Percentiles rank a stretch among this genome's conserved stretches.
These are phyloP conservation scores for Dermolepida albohirtum DNA, from an alignment of 2,888 invertebrate genomes.

Conservation along the genomic window DNA sequence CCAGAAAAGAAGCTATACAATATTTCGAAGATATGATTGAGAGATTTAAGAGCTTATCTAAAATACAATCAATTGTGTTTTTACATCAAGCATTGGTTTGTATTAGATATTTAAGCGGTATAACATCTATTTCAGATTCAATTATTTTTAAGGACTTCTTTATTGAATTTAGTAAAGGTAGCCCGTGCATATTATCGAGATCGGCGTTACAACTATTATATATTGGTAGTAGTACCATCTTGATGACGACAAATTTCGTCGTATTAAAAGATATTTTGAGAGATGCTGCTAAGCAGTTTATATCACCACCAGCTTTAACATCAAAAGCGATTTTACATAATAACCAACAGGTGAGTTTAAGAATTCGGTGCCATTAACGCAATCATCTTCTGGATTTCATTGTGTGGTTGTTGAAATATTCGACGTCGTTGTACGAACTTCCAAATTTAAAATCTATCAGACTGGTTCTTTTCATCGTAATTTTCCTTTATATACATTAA, in stretches of 20 bases:
- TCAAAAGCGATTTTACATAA: conserved; percentile 76
- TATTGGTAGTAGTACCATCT: conserved; percentile 65
- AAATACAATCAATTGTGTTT: conserved; percentile 80
- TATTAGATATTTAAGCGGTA: conserved; percentile 23
- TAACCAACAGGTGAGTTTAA: conserved; percentile 70
- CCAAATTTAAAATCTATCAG: too few species aligned
- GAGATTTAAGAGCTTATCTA: conserved; percentile 83
- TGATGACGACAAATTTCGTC: conserved; percentile 74
- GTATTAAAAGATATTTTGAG: conserved; percentile 79
- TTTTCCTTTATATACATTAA: too few species aligned
- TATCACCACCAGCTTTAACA: conserved; percentile 89
- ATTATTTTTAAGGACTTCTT: conserved; percentile 81
- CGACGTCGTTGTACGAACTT: too few species aligned
- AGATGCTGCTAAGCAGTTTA: conserved; percentile 88
- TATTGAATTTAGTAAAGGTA: conserved; percentile 88
- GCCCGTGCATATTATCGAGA: conserved; percentile 91
- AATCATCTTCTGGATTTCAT: too few species aligned
- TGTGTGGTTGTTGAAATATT: too few species aligned
- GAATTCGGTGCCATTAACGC: not conserved
- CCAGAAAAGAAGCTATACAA: conserved; percentile 79
- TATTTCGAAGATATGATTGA: conserved; percentile 87
- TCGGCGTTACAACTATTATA: conserved; percentile 89
- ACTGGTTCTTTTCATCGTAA: too few species aligned
- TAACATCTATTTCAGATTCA: not conserved
- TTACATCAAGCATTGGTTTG: conserved; percentile 86